These are phyloP conservation scores for Geopemphigus sp. DNA, from an alignment of 1,140 invertebrate species.

Conservation along the genomic window DNA sequence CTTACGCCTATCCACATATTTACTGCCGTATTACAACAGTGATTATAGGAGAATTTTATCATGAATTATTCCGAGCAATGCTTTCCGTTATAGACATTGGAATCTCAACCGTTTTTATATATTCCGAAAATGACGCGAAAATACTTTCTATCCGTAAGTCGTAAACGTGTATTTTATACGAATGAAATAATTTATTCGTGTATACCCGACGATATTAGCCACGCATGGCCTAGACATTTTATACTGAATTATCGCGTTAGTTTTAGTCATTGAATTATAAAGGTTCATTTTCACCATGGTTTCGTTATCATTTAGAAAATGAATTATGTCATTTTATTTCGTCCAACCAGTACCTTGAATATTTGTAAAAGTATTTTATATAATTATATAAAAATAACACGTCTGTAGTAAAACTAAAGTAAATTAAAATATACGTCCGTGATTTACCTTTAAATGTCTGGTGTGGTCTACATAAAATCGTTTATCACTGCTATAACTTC, in stretches of 20 bases:
- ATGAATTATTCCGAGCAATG: neutral
- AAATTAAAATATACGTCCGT: neutral
- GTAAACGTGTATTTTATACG: neutral
- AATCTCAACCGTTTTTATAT: neutral
- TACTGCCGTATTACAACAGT: neutral
- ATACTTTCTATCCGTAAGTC: neutral
- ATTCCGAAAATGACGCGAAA: neutral
- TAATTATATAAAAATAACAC: neutral
- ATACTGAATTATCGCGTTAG: conserved; percentile 22
- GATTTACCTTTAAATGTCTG: conserved; percentile 43
- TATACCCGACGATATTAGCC: neutral
- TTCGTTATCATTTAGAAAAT: conserved; percentile 8
- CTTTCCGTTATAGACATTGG: neutral
- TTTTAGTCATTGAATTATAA: conserved; percentile 29
- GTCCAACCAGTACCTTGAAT: neutral
- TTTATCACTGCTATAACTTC: conserved; percentile 44
- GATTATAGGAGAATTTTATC: conserved; percentile 7
- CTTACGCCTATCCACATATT: conserved; percentile 2
- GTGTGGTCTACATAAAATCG: conserved; percentile 42
- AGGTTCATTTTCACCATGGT: conserved; percentile 12
- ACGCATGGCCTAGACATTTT: conserved; percentile 19
- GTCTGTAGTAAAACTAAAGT: conserved; percentile 2
- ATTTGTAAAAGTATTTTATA: neutral
- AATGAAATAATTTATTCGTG: conserved; percentile 5
- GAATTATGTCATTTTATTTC: neutral